Percentiles rank a stretch among this genome's conserved stretches.
These are phyloP conservation scores for Molossus molossus DNA, from an alignment of 2,797 vertebrate genomes.

Conservation along the genomic window DNA sequence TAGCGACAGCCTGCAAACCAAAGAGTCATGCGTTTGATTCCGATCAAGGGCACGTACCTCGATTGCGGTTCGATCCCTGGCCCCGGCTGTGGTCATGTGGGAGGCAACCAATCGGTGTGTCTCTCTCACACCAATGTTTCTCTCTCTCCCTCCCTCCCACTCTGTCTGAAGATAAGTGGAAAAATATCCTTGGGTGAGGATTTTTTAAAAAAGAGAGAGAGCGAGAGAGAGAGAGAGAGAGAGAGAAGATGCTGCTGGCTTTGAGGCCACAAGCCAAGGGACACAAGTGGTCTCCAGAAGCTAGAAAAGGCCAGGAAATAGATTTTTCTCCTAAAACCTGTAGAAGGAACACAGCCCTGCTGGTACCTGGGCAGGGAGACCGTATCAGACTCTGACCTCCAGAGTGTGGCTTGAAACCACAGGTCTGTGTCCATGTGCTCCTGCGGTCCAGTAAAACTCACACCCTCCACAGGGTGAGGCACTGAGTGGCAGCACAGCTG, in stretches of 20 bases:
- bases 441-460: neutral
- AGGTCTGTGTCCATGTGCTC: neutral
- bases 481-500: fast-evolving
- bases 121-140: too few species aligned
- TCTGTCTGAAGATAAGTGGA: too few species aligned
- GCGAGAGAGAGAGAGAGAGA: neutral
- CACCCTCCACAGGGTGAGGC: fast-evolving
- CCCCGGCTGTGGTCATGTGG: too few species aligned
- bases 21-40: too few species aligned
- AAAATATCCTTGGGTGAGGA: too few species aligned
- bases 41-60: too few species aligned
- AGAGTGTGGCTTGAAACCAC: neutral
- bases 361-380: neutral
- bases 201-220: neutral
- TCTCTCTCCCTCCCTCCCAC: too few species aligned
- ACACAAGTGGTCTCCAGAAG: neutral
- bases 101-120: too few species aligned
- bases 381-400: neutral
- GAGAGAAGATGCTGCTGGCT: neutral
- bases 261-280: neutral
- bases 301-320: neutral
- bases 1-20: too few species aligned
- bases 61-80: too few species aligned
- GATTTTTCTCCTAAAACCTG: neutral
- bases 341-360: neutral